Percentiles rank a stretch among this genome's conserved stretches.
Conservation (phyloP, 2,113 vertebrate species). For the Laterallus jamaicensis region DNA sequence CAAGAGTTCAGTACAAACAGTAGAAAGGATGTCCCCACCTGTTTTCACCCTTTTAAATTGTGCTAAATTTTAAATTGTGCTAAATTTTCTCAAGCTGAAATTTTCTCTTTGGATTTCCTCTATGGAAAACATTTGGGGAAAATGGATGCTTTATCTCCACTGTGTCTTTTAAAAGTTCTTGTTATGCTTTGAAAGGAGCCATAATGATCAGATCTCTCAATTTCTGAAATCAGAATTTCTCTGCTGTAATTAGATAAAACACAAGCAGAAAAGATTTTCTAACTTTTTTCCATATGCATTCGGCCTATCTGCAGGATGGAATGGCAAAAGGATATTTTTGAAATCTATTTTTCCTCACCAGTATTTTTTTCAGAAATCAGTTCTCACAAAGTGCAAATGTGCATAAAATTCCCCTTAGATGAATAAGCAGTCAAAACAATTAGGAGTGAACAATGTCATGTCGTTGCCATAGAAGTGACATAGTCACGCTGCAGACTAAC, state of each 20-base stretch:
- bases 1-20: background rate
- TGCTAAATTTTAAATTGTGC: background rate
- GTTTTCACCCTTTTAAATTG: background rate
- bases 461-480: background rate
- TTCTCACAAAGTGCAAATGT: background rate
- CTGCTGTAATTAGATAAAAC: background rate
- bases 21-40: background rate
- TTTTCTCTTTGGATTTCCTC: background rate
- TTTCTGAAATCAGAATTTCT: background rate
- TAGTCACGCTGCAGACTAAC: background rate
- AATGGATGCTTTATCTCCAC: background rate
- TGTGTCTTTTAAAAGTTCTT: background rate
- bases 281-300: background rate
- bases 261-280: background rate
- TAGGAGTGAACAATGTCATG: background rate
- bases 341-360: background rate
- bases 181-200: background rate
- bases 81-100: background rate
- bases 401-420: background rate
- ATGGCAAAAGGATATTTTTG: background rate
- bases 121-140: background rate
- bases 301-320: background rate
- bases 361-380: background rate
- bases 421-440: constrained; percentile 2
- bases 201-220: background rate